phyloP scores from a whole-genome alignment of 1,140 invertebrate species.

The Drosophila setifemur region DNA sequence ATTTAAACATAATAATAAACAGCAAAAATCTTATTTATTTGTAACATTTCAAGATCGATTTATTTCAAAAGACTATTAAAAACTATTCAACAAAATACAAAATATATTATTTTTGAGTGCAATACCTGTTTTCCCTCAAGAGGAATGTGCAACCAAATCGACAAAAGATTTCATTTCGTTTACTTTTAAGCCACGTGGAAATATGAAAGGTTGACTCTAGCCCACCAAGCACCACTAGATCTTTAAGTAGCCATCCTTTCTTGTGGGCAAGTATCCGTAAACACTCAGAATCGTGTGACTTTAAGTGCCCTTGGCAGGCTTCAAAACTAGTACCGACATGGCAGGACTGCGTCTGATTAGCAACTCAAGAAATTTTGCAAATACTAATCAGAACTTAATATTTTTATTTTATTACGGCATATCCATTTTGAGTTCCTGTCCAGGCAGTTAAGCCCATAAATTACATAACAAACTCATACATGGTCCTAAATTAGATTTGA shows the following conservation, averaged over 20 bases:
- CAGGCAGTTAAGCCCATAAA: slow-evolving; percentile 26
- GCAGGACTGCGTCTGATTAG: slow-evolving; percentile 6
- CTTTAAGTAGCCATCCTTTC: slow-evolving; percentile 51
- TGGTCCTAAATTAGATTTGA: slow-evolving; percentile 7
- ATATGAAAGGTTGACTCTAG: slow-evolving; percentile 46
- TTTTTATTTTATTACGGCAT: slow-evolving; percentile 11
- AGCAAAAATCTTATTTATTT: too few species aligned
- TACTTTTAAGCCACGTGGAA: slow-evolving; percentile 27
- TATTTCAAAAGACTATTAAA: too few species aligned
- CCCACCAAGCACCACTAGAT: slow-evolving; percentile 29
- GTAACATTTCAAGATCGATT: too few species aligned
- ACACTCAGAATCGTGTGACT: neutral
- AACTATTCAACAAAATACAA: too few species aligned
- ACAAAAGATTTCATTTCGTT: slow-evolving; percentile 50
- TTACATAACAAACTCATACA: slow-evolving; percentile 28
- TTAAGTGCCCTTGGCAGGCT: slow-evolving; percentile 14
- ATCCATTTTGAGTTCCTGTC: slow-evolving; percentile 12
- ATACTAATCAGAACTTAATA: slow-evolving; percentile 10
- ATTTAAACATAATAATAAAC: too few species aligned
- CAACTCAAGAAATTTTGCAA: slow-evolving; percentile 12
- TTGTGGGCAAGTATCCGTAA: slow-evolving; percentile 15
- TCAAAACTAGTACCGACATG: neutral
- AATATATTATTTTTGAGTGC: slow-evolving; percentile 16
- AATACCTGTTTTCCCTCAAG: slow-evolving; percentile 2
- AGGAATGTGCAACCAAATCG: slow-evolving; percentile 35